phyloP scores from a whole-genome alignment of 2,797 vertebrate genomes.

The Enteromius fasciolatus region DNA sequence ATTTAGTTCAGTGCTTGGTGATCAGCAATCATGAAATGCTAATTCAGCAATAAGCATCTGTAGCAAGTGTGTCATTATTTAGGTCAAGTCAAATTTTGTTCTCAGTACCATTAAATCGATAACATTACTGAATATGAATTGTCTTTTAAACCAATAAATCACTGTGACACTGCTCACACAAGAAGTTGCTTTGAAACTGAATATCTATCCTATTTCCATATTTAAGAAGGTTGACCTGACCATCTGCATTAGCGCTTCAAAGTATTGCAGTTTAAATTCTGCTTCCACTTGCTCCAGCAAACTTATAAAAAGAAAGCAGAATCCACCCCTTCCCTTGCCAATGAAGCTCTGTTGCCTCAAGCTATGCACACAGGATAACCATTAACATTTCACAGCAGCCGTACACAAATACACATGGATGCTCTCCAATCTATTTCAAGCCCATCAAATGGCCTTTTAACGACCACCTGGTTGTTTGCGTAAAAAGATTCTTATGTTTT shows the following conservation, averaged over 20 bases:
- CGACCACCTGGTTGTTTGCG: conserved; percentile 56
- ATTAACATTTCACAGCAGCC: conserved; percentile 63
- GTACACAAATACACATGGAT: conserved; percentile 65
- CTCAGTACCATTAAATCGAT: neutral
- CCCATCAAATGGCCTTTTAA: conserved; percentile 29
- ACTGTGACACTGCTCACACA: neutral
- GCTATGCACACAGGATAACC: conserved; percentile 53
- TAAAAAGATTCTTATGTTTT: conserved; percentile 49
- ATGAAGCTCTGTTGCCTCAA: conserved; percentile 48
- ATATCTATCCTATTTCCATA: conserved; percentile 40
- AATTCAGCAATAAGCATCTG: neutral
- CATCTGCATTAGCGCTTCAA: conserved; percentile 52
- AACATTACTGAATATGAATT: neutral
- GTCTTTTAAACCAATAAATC: conserved; percentile 28
- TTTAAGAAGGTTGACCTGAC: conserved; percentile 50
- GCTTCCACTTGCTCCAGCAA: conserved; percentile 50
- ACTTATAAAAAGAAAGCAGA: conserved; percentile 61
- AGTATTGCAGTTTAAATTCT: conserved; percentile 55
- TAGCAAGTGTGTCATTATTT: neutral
- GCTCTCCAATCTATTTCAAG: conserved; percentile 61
- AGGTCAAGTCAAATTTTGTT: neutral
- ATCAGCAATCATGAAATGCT: neutral
- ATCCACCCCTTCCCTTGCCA: conserved; percentile 43
- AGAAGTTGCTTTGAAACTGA: conserved; percentile 50
- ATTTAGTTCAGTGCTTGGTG: neutral